Evolutionary conservation across 2,797 vertebrate species (phyloP).

Genomic region (Simalia tracyae): DNA sequence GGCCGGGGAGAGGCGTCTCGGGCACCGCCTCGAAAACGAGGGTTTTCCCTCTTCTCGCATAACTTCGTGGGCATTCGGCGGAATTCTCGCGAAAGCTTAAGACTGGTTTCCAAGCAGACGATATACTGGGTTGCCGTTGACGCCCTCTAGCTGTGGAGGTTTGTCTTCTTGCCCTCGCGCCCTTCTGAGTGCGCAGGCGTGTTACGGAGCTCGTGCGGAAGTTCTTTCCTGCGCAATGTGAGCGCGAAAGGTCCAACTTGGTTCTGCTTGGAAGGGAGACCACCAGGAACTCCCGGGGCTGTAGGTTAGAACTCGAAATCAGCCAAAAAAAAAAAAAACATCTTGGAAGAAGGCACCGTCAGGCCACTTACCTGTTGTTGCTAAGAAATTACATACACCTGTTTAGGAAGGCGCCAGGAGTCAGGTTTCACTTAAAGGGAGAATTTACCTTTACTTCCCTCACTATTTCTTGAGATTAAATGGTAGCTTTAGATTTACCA

Average conservation of each 20-base stretch:
- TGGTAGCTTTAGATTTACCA: not conserved
- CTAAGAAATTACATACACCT: not conserved
- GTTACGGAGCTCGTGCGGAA: not conserved
- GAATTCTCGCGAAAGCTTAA: not conserved
- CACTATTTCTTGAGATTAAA: not conserved
- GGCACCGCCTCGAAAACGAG: not conserved
- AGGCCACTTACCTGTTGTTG: not conserved
- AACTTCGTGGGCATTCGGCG: not conserved
- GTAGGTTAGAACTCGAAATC: not conserved
- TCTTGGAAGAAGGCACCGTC: not conserved
- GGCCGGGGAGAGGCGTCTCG: too few species aligned
- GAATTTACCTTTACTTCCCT: not conserved
- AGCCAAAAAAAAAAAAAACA: not conserved
- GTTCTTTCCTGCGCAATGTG: not conserved
- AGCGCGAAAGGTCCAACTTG: not conserved
- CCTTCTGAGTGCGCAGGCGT: not conserved
- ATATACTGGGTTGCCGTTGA: too few species aligned
- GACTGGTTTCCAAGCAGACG: not conserved
- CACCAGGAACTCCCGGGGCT: not conserved
- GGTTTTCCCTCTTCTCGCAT: not conserved
- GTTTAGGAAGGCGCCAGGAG: not conserved
- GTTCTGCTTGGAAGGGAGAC: not conserved
- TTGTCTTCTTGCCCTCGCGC: accelerated
- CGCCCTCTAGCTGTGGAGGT: too few species aligned
- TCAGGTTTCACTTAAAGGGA: not conserved